Evolutionary conservation across 2,888 invertebrate species (phyloP).

Genomic region (Molanna angustata): DNA sequence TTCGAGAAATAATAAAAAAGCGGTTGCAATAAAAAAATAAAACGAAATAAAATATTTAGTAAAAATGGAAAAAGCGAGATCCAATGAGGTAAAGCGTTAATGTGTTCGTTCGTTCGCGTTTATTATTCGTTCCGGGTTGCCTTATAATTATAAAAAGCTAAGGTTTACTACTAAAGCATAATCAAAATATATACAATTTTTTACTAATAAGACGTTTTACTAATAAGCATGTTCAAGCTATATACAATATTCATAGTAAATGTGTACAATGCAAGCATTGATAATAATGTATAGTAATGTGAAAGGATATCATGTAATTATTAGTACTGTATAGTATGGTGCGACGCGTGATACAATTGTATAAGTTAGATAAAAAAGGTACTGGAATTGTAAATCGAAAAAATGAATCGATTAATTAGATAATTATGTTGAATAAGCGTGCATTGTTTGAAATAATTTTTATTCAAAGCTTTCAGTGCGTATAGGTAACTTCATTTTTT

Average conservation of each 20-base stretch:
- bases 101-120: slow-evolving; percentile 28
- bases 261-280: too few relatives aligned
- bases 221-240: too few relatives aligned
- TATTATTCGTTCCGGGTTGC: slow-evolving; percentile 24
- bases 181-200: slow-evolving; percentile 1
- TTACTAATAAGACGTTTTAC: too few relatives aligned
- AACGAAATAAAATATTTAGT: slow-evolving; percentile 6
- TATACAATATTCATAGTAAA: too few relatives aligned
- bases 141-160: neutral
- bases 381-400: too few relatives aligned
- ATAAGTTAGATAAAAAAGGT: too few relatives aligned
- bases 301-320: too few relatives aligned
- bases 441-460: neutral
- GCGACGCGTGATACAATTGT: too few relatives aligned
- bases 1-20: slow-evolving; percentile 7
- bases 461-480: slow-evolving; percentile 22
- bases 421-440: neutral
- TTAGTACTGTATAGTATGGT: too few relatives aligned
- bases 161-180: neutral
- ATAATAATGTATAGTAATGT: too few relatives aligned
- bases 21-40: slow-evolving; percentile 10
- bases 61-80: slow-evolving; percentile 18
- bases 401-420: too few relatives aligned
- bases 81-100: slow-evolving; percentile 23
- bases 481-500: slow-evolving; percentile 12